Base-by-base conservation (phyloP, 2,113 vertebrate genomes). In the Salvator merianae region DNA sequence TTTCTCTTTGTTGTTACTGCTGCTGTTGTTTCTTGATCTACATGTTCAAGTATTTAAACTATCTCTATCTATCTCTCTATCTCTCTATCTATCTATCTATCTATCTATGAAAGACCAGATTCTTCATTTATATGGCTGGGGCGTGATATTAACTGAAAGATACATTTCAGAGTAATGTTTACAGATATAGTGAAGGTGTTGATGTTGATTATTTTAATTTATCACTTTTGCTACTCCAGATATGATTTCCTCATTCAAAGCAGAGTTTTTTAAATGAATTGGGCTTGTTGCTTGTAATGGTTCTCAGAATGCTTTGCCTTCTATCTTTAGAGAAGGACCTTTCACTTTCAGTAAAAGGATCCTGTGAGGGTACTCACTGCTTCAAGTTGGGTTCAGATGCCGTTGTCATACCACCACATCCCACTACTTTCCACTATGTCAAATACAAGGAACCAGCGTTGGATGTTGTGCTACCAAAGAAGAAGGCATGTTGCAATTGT, bases 331-430 rank as follows among this genome's bases (percentile, higher is more conserved):
- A 38, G 87, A 93, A 93, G 14, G 88, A 94, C 14, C 92, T 97
- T 71, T 87, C 95, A 34, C 92, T 98, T 69, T 94, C 91, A 0
- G 94, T 98, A 87, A 94, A 89, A 1, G 97, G 97, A 13, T 97
- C 97, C 26, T 96, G 94, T 55, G 93, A 96, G 87, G 94, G 96
- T 2, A 92, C 89, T 0, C 93, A 90, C 70, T 80, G 82, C 9
- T 40, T 96, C 7, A 82, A 7, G 0, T 78, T 93, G 30, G 86
- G 70, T 26, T 84, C 75, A 0, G 83, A 94, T 0, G 88, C 93
- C 63, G 13, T 43, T 0, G 53, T 38, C 62, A 90, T 18, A 34
- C 82, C 89, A 0, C 79, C 79, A 0, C 72, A 91, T 72, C 91
- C 92, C 16, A 81, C 93, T 5, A 87, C 78, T 53, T 98, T 97